Evolutionary conservation across 2,797 vertebrate species (phyloP).

Genomic region (Sorex maritimensis): DNA sequence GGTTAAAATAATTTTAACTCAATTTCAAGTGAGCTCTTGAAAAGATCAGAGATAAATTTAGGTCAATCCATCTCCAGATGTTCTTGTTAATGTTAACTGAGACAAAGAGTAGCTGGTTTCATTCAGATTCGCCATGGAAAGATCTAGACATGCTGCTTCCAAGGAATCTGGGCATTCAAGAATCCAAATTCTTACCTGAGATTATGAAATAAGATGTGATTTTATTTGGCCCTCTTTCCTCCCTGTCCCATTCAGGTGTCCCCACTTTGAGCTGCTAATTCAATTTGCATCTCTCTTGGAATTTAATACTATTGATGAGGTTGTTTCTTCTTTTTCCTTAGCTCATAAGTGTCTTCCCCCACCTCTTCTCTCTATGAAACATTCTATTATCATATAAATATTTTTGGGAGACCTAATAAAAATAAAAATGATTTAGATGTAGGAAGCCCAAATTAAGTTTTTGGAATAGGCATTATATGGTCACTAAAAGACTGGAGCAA

Average conservation of each 20-base stretch:
- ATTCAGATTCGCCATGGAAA: conserved; percentile 16
- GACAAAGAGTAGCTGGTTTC: not conserved
- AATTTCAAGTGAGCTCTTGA: conserved; percentile 12
- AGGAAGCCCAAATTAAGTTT: conserved; percentile 54
- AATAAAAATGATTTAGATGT: conserved; percentile 76
- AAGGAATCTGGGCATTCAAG: conserved; percentile 13
- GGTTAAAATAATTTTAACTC: conserved; percentile 46
- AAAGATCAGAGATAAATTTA: not conserved
- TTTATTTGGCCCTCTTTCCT: not conserved
- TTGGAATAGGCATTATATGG: not conserved
- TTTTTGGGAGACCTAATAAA: conserved; percentile 76
- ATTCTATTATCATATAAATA: conserved; percentile 75
- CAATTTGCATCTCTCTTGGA: conserved; percentile 36
- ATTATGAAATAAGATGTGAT: conserved; percentile 45
- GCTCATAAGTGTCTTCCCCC: not conserved
- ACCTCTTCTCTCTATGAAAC: conserved; percentile 4
- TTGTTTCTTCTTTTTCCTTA: not conserved
- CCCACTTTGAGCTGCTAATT: not conserved
- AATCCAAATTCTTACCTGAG: conserved; percentile 39
- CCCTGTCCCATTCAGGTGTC: not conserved
- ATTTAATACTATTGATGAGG: conserved; percentile 46
- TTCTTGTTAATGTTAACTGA: conserved; percentile 33
- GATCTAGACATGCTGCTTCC: not conserved
- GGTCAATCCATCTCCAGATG: conserved; percentile 12
- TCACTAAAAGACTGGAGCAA: not conserved